phyloP scores from a whole-genome alignment of 2,888 invertebrate genomes.

The Mamestra brassicae region DNA sequence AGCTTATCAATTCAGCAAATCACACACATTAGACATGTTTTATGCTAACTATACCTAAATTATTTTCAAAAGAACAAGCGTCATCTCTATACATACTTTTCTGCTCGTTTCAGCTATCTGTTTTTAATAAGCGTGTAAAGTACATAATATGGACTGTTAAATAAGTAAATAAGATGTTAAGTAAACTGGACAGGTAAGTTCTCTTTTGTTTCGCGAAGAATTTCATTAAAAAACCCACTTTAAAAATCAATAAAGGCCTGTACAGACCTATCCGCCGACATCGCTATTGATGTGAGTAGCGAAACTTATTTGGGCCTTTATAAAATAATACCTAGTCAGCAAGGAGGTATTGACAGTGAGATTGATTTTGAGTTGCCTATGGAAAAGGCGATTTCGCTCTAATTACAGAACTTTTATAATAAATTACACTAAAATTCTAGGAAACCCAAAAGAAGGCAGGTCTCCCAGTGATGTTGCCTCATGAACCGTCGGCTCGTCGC shows the following conservation, averaged over 20 bases:
- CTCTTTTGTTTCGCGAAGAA: neutral
- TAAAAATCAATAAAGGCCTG: too few species aligned
- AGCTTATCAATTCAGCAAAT: conserved; percentile 20
- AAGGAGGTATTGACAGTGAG: neutral
- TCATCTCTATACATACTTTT: neutral
- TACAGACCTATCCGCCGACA: too few species aligned
- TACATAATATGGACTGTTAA: neutral
- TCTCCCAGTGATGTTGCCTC: conserved; percentile 95
- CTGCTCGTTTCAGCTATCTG: neutral
- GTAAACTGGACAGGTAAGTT: neutral
- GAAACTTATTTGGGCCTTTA: neutral
- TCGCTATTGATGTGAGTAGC: too few species aligned
- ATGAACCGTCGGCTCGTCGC: conserved; percentile 94
- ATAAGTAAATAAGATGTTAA: neutral
- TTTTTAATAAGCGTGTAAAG: neutral
- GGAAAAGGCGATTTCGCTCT: neutral
- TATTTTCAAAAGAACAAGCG: neutral
- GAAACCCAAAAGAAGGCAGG: conserved; percentile 98
- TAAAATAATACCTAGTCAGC: neutral
- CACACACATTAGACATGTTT: conserved; percentile 16
- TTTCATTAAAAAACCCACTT: neutral
- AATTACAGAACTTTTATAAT: neutral
- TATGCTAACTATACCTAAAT: neutral
- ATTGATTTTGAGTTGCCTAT: neutral
- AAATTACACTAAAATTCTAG: conserved; percentile 61